Evolutionary conservation across 2,888 invertebrate species (phyloP).

Genomic region (Drosophila paracracens): DNA sequence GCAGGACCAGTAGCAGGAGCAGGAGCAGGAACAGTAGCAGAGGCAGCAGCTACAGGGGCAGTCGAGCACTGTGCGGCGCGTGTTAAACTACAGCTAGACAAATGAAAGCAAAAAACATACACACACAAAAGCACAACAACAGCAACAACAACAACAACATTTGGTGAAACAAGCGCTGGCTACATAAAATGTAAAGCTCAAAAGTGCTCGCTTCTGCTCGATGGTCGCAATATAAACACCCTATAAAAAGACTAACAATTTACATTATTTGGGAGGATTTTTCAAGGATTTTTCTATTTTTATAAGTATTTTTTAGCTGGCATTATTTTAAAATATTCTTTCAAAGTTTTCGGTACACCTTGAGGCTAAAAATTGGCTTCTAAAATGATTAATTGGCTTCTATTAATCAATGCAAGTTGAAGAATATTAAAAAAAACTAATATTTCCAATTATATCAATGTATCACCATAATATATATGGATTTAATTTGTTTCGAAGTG

Average conservation of each 20-base stretch:
- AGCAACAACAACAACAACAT: constrained; percentile 44
- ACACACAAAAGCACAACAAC: constrained; percentile 13
- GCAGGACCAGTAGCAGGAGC: constrained; percentile 1
- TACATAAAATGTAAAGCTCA: constrained; percentile 74
- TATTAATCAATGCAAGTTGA: neutral
- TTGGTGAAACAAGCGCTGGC: constrained; percentile 63
- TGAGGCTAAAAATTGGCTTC: neutral
- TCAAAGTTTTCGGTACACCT: neutral
- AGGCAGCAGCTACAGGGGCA: constrained; percentile 27
- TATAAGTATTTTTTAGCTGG: neutral
- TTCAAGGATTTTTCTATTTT: neutral
- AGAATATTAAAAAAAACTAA: neutral
- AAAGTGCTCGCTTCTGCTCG: constrained; percentile 60
- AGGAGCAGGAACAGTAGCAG: constrained; percentile 29
- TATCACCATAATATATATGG: neutral
- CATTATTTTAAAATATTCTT: neutral
- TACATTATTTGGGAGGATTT: constrained; percentile 6
- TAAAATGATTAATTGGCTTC: neutral
- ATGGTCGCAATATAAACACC: constrained; percentile 38
- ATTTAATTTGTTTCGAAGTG: neutral
- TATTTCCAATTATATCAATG: neutral
- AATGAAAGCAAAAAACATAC: constrained; percentile 63
- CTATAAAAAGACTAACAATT: neutral
- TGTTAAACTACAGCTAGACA: constrained; percentile 76
- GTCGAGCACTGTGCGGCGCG: constrained; percentile 55